Conservation (phyloP, 2,797 vertebrate genomes). For the Phrynocephalus vlangalii region DNA sequence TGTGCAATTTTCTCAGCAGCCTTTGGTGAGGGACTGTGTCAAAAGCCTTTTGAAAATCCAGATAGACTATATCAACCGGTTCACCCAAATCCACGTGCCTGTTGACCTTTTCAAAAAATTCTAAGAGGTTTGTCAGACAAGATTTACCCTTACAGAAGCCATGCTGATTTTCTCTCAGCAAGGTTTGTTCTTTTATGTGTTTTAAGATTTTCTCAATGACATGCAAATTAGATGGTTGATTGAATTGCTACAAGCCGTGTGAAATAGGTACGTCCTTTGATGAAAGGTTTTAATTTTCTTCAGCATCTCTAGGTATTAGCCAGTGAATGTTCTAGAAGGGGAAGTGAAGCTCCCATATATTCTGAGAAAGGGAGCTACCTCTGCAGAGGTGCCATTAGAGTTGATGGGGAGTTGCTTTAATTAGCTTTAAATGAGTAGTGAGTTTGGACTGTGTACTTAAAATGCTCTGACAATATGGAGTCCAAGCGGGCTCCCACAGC, state of each 20-base stretch:
- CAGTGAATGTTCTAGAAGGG: constrained; percentile 55
- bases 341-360: constrained; percentile 42
- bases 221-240: constrained; percentile 72
- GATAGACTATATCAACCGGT: too few relatives aligned
- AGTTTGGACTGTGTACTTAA: constrained; percentile 40
- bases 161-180: too few relatives aligned
- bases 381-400: constrained; percentile 37
- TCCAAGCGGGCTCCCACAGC: too few relatives aligned
- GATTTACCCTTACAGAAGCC: too few relatives aligned
- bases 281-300: constrained; percentile 70
- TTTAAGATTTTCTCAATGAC: too few relatives aligned
- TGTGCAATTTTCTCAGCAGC: too few relatives aligned
- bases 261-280: constrained; percentile 72
- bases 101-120: too few relatives aligned
- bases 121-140: too few relatives aligned
- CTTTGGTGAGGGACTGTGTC: too few relatives aligned
- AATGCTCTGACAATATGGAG: constrained; percentile 1
- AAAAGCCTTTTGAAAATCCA: too few relatives aligned
- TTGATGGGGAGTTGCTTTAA: constrained; percentile 40
- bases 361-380: constrained; percentile 40
- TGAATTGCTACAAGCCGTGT: constrained; percentile 64
- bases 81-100: too few relatives aligned
- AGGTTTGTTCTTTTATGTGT: too few relatives aligned
- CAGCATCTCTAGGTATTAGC: constrained; percentile 64
- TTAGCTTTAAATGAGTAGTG: constrained; percentile 45